Percentiles rank a stretch among this genome's conserved stretches.
Conservation (phyloP, 2,113 vertebrate genomes). For the Hoplias malabaricus region DNA sequence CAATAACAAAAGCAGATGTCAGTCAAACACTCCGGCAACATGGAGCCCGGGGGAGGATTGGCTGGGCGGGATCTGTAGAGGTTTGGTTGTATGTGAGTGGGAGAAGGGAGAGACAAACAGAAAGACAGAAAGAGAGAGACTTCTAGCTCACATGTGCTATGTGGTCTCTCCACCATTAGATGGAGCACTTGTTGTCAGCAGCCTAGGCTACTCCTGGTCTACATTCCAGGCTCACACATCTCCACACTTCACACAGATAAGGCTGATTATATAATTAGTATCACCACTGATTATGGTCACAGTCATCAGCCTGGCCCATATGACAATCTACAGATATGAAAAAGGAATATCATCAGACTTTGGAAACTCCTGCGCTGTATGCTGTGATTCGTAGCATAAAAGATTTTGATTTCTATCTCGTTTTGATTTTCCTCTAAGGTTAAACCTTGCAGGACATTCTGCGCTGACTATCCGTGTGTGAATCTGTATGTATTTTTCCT, state of each 20-base stretch:
- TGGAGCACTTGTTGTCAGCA: slow-evolving; percentile 86
- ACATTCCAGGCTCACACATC: slow-evolving; percentile 38
- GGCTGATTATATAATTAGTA: slow-evolving; percentile 54
- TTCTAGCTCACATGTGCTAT: slow-evolving; percentile 35
- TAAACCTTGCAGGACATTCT: neutral
- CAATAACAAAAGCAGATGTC: slow-evolving; percentile 56
- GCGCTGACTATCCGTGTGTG: neutral
- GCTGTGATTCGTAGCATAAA: neutral
- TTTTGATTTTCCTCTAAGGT: neutral
- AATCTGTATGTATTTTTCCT: neutral
- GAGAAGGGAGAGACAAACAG: too few relatives aligned
- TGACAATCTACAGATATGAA: slow-evolving; percentile 43
- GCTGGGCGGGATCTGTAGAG: slow-evolving; percentile 22
- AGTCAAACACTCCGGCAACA: slow-evolving; percentile 40
- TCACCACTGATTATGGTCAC: slow-evolving; percentile 50
- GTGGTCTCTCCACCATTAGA: slow-evolving; percentile 77
- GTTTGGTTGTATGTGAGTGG: slow-evolving; percentile 18
- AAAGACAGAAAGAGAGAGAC: neutral
- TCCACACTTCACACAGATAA: slow-evolving; percentile 40
- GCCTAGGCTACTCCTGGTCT: slow-evolving; percentile 40
- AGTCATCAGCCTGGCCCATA: slow-evolving; percentile 46
- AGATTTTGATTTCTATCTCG: neutral
- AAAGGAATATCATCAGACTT: slow-evolving; percentile 31
- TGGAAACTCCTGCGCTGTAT: slow-evolving; percentile 19
- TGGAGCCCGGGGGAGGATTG: slow-evolving; percentile 34